These are phyloP conservation scores for Rhagoletis zephyria DNA, from an alignment of 1,140 invertebrate genomes.

Conservation along the genomic window DNA sequence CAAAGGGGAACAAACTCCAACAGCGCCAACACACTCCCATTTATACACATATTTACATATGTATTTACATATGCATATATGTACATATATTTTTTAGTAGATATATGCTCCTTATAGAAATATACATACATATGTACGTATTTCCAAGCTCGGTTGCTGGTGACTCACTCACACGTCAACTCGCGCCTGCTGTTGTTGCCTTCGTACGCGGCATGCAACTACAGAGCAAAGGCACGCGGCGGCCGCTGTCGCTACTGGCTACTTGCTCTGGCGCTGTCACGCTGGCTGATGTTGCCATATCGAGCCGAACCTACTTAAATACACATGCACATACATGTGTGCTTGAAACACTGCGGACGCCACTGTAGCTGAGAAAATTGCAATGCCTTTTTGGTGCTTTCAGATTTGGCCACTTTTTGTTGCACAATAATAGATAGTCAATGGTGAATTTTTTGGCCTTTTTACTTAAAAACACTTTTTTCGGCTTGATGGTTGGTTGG, in stretches of 20 bases:
- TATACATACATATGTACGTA: neutral
- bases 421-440: conserved; percentile 13
- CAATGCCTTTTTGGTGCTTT: conserved; percentile 1
- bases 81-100: neutral
- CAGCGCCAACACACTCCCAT: no score
- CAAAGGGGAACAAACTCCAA: conserved; percentile 47
- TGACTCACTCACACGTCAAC: neutral
- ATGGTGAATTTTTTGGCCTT: conserved; percentile 17
- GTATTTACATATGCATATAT: neutral
- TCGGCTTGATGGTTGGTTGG: neutral
- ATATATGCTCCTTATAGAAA: no score
- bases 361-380: neutral
- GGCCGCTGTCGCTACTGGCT: neutral
- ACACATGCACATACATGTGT: neutral
- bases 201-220: conserved; percentile 27
- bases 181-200: neutral
- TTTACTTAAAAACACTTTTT: neutral
- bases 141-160: neutral
- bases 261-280: neutral
- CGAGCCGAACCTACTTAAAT: no score
- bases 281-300: conserved; percentile 26
- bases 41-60: neutral
- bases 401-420: conserved; percentile 13
- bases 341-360: no score
- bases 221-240: neutral